Conservation (phyloP, 2,888 invertebrate species). For the Pardosa pseudoannulata region DNA sequence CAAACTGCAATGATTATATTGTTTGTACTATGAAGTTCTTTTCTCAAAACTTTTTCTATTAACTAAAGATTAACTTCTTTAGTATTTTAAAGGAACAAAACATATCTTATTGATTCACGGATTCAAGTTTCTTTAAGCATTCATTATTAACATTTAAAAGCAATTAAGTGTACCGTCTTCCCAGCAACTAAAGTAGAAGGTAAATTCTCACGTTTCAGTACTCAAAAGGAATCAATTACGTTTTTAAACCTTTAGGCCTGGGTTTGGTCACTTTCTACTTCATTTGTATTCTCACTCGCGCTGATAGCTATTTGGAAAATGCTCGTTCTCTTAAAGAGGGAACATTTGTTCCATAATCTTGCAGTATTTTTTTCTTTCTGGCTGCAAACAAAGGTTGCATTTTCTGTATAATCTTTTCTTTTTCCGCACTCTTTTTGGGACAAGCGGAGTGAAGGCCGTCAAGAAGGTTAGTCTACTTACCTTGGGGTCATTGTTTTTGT, state of each 20-base stretch:
- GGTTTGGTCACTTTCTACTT: neutral
- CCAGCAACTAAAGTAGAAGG: too few relatives aligned
- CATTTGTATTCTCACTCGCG: neutral
- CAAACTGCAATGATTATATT: too few relatives aligned
- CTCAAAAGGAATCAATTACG: too few relatives aligned
- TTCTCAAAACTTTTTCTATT: too few relatives aligned
- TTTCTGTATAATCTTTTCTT: neutral
- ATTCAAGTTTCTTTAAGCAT: too few relatives aligned
- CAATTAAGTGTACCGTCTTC: too few relatives aligned
- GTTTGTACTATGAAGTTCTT: too few relatives aligned
- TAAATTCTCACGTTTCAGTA: too few relatives aligned
- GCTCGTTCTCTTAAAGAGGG: neutral
- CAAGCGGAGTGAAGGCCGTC: slow-evolving; percentile 33
- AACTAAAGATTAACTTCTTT: too few relatives aligned
- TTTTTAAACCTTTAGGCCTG: neutral
- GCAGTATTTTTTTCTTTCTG: neutral
- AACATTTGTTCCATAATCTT: neutral
- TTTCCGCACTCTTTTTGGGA: slow-evolving; percentile 26
- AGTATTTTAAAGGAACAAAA: too few relatives aligned
- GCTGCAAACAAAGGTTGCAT: neutral
- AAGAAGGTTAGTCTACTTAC: slow-evolving; percentile 49
- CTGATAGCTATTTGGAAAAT: neutral
- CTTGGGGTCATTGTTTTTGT: slow-evolving; percentile 12
- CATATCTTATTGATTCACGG: too few relatives aligned
- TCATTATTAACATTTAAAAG: too few relatives aligned